Percentiles rank a stretch among this genome's conserved stretches.
Conservation (phyloP, 2,888 invertebrate species). For the Scaptomyza tumidula region DNA sequence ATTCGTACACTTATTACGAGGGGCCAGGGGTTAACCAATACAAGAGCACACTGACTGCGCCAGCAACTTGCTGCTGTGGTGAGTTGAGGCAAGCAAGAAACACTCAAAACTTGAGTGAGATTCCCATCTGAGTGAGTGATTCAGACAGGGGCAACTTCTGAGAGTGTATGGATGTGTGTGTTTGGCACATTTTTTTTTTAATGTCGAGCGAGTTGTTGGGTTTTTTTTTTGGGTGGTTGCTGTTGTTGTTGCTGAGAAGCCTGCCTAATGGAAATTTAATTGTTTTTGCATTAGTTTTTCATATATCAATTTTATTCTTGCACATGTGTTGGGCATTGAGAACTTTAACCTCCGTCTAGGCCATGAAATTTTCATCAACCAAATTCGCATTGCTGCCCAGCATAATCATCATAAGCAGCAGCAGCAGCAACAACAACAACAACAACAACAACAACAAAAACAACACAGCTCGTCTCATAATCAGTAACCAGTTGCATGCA, state of each 20-base stretch:
- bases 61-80: constrained; percentile 57
- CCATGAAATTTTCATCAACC: constrained; percentile 51
- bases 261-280: constrained; percentile 63
- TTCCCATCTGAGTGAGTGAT: constrained; percentile 40
- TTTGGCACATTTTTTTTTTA: constrained; percentile 58
- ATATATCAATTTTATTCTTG: not conserved
- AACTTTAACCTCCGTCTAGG: constrained; percentile 48
- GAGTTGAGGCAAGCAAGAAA: constrained; percentile 50
- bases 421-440: constrained; percentile 17
- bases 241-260: constrained; percentile 5
- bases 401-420: constrained; percentile 31
- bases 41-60: constrained; percentile 38
- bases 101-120: constrained; percentile 47
- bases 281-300: constrained; percentile 49
- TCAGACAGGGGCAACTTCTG: constrained; percentile 41
- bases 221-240: constrained; percentile 40
- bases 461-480: constrained; percentile 31
- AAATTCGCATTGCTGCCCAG: constrained; percentile 60
- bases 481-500: constrained; percentile 77
- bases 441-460: constrained; percentile 14
- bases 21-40: constrained; percentile 51
- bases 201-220: constrained; percentile 28
- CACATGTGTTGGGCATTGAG: constrained; percentile 20
- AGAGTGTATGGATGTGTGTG: constrained; percentile 7
- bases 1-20: constrained; percentile 13